These are phyloP conservation scores for Amphiprion ocellaris DNA, from an alignment of 2,113 vertebrate genomes.

Conservation along the genomic window DNA sequence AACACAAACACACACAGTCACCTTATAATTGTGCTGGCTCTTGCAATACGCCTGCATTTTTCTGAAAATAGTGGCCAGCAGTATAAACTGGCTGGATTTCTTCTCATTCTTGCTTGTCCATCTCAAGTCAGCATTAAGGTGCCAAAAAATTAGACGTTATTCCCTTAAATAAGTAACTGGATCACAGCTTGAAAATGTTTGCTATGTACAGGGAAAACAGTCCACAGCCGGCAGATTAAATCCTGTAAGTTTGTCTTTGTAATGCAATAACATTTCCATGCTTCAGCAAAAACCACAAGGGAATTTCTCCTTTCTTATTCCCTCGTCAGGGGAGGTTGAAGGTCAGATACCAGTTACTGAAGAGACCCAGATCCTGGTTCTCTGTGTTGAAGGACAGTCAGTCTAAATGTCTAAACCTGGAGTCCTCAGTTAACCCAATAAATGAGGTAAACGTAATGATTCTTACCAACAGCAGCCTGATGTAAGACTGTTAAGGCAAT, in stretches of 20 bases:
- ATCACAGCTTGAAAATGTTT: slow-evolving; percentile 53
- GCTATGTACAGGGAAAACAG: slow-evolving; percentile 55
- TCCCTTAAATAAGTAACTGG: slow-evolving; percentile 37
- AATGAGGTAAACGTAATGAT: slow-evolving; percentile 9
- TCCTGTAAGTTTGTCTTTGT: slow-evolving; percentile 57
- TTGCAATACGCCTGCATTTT: slow-evolving; percentile 23
- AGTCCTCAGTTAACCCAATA: slow-evolving; percentile 23
- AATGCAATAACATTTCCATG: slow-evolving; percentile 50
- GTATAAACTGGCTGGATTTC: slow-evolving; percentile 30
- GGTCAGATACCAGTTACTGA: slow-evolving; percentile 16
- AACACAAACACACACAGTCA: slow-evolving; percentile 42
- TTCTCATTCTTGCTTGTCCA: slow-evolving; percentile 34
- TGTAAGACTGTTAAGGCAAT: neutral
- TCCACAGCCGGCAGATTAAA: slow-evolving; percentile 53
- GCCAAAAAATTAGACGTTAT: slow-evolving; percentile 51
- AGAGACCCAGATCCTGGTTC: neutral
- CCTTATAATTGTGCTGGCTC: slow-evolving; percentile 1
- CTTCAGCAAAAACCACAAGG: slow-evolving; percentile 25
- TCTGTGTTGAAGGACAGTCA: slow-evolving; percentile 8
- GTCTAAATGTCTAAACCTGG: slow-evolving; percentile 2
- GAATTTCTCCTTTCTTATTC: slow-evolving; percentile 37
- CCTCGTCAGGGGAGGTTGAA: slow-evolving; percentile 34
- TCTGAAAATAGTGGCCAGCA: slow-evolving; percentile 42
- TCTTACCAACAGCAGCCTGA: slow-evolving; percentile 1
- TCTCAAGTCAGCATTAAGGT: slow-evolving; percentile 7